Evolutionary conservation across 2,113 vertebrate species (phyloP).

Genomic region (Siphamia tubifer): DNA sequence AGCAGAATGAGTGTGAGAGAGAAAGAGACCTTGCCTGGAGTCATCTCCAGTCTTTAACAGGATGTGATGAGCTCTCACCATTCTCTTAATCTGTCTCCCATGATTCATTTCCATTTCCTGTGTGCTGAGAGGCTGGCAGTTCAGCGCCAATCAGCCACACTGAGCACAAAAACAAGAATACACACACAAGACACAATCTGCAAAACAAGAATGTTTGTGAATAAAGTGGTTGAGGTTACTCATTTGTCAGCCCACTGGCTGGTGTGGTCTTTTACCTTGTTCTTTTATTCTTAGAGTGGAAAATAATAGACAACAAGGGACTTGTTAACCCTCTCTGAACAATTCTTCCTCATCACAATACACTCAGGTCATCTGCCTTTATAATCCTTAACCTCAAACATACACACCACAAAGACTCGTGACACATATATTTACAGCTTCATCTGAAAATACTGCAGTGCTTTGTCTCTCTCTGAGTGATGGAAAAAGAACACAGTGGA

Average conservation of each 20-base stretch:
- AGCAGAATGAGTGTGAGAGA: slow-evolving; percentile 7
- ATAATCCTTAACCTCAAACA: slow-evolving; percentile 34
- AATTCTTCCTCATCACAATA: slow-evolving; percentile 23
- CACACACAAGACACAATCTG: background rate
- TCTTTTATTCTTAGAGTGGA: slow-evolving; percentile 4
- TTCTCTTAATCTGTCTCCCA: slow-evolving; percentile 73
- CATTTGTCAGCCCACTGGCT: slow-evolving; percentile 35
- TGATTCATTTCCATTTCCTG: slow-evolving; percentile 74
- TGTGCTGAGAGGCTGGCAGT: slow-evolving; percentile 55
- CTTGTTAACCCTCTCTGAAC: background rate
- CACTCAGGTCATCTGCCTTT: slow-evolving; percentile 25
- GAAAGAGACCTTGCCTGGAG: slow-evolving; percentile 59
- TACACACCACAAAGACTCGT: background rate
- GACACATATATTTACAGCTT: slow-evolving; percentile 46
- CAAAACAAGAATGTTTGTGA: slow-evolving; percentile 12
- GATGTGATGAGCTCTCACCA: slow-evolving; percentile 71
- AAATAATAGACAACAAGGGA: slow-evolving; percentile 3
- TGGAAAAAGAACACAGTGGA: no score
- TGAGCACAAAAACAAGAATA: slow-evolving; percentile 36
- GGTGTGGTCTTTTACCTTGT: background rate
- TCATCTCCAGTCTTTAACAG: slow-evolving; percentile 66
- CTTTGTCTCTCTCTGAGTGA: background rate
- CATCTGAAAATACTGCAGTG: slow-evolving; percentile 22
- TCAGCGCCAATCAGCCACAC: slow-evolving; percentile 44
- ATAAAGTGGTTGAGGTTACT: slow-evolving; percentile 30